Evolutionary conservation across 2,888 invertebrate genomes (phyloP), one percentile per base, ranked within the genome.

Genomic region (Agriopis leucophaearia): DNA sequence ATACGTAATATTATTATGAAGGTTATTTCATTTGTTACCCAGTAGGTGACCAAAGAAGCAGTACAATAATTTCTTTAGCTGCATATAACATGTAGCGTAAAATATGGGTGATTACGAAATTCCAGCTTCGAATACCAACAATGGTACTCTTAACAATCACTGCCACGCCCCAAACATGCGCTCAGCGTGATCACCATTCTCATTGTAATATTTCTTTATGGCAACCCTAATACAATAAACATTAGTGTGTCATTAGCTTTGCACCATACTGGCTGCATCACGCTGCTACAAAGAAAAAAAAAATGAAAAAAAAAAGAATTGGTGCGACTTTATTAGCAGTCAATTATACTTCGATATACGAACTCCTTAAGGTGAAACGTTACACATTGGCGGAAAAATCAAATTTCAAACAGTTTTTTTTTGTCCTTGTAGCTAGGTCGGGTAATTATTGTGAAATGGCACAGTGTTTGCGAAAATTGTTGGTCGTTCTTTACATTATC

Each of bases 221-320:
- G 88, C 85, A 87, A 86, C 89, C 88, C 91, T 93, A 92, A 92
- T 93, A 93, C 90, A 93, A 93, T 93, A 93, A 92, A 88, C 87
- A 88, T 92, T 89, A 91, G 84, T 88, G 77, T 90, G 86, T 92
- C 90, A 94, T 93, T 94, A 94, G 84, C 86, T 80, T 79, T 78
- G 87, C 91, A 87, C 87, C 89, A 88, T 84, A 89, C 91, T 88
- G 88, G 86, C 87, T 87, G 61, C 64, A 84, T 84, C 79, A 74
- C 74, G 74, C 78, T 81, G 40, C 52, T 45, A 51, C 44, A 66
- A 78, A 79, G 77, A 74, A 77, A 75, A 80, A 79, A 76, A 78
- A 75, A 79, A 74, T n/a, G n/a, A 8, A 0, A 76, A 74, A 80
- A 79, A 77, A 78, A 75, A 79, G 78, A 78, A 81, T 83, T 80